Base-by-base conservation (phyloP, 2,113 vertebrate species). In the Promerops cafer region DNA sequence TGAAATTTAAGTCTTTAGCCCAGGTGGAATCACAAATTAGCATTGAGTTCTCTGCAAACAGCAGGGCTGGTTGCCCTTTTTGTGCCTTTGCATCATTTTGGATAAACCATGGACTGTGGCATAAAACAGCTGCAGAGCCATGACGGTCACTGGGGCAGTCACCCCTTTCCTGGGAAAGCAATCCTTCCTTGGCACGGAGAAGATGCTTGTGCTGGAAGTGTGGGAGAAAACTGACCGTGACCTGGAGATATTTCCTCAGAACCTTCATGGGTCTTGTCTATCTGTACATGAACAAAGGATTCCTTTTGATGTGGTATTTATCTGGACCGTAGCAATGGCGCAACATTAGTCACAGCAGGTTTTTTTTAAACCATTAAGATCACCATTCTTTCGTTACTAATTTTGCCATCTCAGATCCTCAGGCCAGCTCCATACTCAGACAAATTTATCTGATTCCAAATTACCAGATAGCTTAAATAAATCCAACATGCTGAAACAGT, bases 1-100 rank as follows among this genome's bases (percentile, higher is more conserved):
- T 98, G 96, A 98, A 98, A 98, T 97, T 87, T 86, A 97, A 97
- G 91, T 96, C 96, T 80, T 93, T 39, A 50, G 90, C 72, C 96
- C 97, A 97, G 97, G 95, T 97, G 97, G 96, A 96, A 96, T 95
- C 71, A 69, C 31, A 63, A 97, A 94, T 91, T 90, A 96, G 71
- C 93, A 83, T 42, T 83, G 93, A 97, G 86, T 78, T 97, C 83
- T 88, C 96, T 82, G 70, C 35, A 68, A 94, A 80, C 60, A 77
- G 85, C 53, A 74, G 44, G 42, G 35, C 39, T n/a, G 24, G 64
- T 50, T 78, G 61, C 31, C 65, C 78, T 87, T 77, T 94, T 77
- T 77, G 68, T 80, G 70, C 86, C 44, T 94, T 96, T 91, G 69
- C 72, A 79, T 94, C 70, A 33, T 96, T 93, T 87, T 94, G 74